Base-by-base conservation (phyloP, 2,888 invertebrate genomes). In the Shargacucullia verbasci region DNA sequence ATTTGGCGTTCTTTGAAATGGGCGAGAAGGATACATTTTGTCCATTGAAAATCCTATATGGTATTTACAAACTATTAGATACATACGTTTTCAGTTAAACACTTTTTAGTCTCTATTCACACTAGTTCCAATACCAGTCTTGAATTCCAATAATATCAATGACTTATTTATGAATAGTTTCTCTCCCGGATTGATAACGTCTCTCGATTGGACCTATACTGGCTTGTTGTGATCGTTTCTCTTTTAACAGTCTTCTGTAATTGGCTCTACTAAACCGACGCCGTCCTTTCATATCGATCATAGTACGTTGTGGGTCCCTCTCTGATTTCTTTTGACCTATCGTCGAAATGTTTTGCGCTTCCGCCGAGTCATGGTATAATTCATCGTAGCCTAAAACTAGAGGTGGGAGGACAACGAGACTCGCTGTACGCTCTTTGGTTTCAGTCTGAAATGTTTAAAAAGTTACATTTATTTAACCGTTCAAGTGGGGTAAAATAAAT, bases 381-480 rank as follows among this genome's bases (percentile, higher is more conserved):
- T 92, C 92, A 13, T 91, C 89, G 55, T 91, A 91, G 0, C 90
- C 91, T 6, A 92, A 45, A 0, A 91, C 81, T 0, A 91, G 65
- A 0, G 91, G 92, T 0, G 92, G 91, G 1, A 92, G 69, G 0
- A 92, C 84, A 5, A 92, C 80, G 0, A 92, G 75, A 31, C 84
- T 85, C 0, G 92, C 92, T 55, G 70, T 73, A 0, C 87, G 83
- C 15, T 89, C 85, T 27, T 71, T 76, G 8, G 60, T 40, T 53
- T 80, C 71, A 20, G 65, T 66, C 86, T 86, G 72, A 5, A 76
- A 78, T n/a, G n/a, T 20, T 29, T 56, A 41, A 7, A 9, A 13
- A 37, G 37, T 7, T 37, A 43, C 11, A 31, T 39, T 48, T 15
- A 29, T 29, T 29, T 29, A 9, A 27, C 7, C 7, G 3, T 27